Evolutionary conservation across 2,113 vertebrate genomes (phyloP), one percentile per base, ranked within the genome.

Genomic region (Sapajus apella): DNA sequence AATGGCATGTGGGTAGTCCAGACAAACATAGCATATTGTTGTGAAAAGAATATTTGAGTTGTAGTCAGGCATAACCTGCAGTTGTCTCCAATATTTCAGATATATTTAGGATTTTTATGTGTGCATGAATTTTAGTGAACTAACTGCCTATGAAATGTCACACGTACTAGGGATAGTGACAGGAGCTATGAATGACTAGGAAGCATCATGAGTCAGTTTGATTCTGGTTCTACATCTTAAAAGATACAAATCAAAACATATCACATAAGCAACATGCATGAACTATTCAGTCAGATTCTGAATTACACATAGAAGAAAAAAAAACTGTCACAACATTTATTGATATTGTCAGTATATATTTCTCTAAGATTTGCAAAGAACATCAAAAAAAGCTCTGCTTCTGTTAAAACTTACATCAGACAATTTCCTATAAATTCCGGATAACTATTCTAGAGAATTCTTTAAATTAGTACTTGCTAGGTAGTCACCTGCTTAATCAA

Each of bases 201-300:
- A 82, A 95, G 79, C 70, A 56, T 77, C 76, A 86, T 43, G 40
- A 86, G 35, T 96, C 50, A 45, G 43, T 91, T 61, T 95, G 35
- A 92, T 87, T 90, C 37, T 94, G 37, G n/a, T 66, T 95, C 50
- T 90, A 64, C 18, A 75, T 90, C 50, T 90, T 95, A 90, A 96
- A 95, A 95, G 40, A 61, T 77, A 84, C 25, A 89, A 73, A 94
- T 97, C 75, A 93, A 96, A 95, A 82, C 52, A 83, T 3, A 86
- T 88, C 37, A 85, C 43, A 90, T 61, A 91, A 95, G 52, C 47
- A 83, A 89, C 87, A 73, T 61, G 27, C 45, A 75, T 2, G 23
- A 73, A 64, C 50, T 72, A 45, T 77, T 96, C 58, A 95, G 27
- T n/a, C 76, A 76, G 45, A 95, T 83, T 76, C 45, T 87, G 32